These are phyloP conservation scores for Cynopterus brachyotis DNA, from an alignment of 2,113 vertebrate species.

Conservation along the genomic window DNA sequence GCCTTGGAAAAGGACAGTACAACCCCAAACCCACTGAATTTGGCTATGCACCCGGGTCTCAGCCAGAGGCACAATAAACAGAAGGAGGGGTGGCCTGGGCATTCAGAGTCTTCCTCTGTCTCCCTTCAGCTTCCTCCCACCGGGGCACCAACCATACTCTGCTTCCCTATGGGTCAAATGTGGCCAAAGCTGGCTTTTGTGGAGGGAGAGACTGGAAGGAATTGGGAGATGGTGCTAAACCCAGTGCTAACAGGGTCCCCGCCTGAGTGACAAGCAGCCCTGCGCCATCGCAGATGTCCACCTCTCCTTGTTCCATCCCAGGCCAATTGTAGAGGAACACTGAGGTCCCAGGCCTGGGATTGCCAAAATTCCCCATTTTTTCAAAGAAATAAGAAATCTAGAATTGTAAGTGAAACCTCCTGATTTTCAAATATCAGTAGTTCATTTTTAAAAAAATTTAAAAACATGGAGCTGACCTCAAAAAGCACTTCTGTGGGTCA, in stretches of 20 bases:
- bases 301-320: background rate
- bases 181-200: background rate
- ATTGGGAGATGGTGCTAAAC: background rate
- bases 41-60: background rate
- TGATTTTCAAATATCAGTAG: background rate
- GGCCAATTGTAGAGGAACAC: rapidly evolving
- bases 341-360: too few relatives aligned
- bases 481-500: background rate
- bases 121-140: rapidly evolving
- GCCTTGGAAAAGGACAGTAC: background rate
- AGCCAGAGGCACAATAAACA: background rate
- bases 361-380: background rate
- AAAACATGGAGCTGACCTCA: background rate
- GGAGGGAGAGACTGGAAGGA: background rate
- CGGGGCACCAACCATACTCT: rapidly evolving
- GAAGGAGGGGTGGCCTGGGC: background rate
- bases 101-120: background rate
- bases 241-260: background rate
- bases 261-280: background rate
- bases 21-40: background rate
- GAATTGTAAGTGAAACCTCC: background rate
- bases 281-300: background rate
- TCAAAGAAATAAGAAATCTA: background rate
- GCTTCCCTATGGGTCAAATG: rapidly evolving
- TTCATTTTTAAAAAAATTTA: background rate